Evolutionary conservation across 2,797 vertebrate species (phyloP), one percentile per base, ranked within the genome.

Genomic region (Cottoperca gobio): DNA sequence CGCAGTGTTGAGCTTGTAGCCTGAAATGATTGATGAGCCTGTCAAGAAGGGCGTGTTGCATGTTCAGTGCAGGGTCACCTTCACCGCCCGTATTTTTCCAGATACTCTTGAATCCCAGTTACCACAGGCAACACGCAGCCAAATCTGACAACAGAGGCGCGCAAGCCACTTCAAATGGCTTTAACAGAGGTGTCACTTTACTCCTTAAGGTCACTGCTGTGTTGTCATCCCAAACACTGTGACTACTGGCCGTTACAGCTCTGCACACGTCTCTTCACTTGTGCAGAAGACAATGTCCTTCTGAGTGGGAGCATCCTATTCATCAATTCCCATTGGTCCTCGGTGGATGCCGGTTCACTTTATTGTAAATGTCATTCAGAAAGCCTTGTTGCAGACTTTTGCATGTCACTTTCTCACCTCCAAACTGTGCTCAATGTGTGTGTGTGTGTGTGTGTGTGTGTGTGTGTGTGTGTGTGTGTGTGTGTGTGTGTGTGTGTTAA

Each of bases 1-100:
- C 43, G 43, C 21, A 17, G 43, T 31, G n/a, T 71, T 49, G 39
- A 35, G 24, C 62, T 59, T 21, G 17, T 37, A 19, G 39, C 26
- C 45, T 65, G 53, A 45, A 26, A 66, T 83, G 72, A 89, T 55
- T 42, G 61, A 90, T 82, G 66, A 76, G 78, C 23, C 67, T 76
- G 68, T 85, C 76, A 52, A 21, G 33, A 17, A 13, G 45, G 24
- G 19, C 5, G 16, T 55, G 63, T 37, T 72, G 23, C 24, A 54
- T 23, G 9, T 66, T 76, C 26, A 12, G 14, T 9, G 7, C 68
- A 54, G 37, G 59, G 63, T 77, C 73, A 78, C 61, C 59, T 82
- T 70, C 13, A 2, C 3, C 45, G 40, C 43, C 23, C n/a, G 23
- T 39, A 10, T 52, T 66, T 69, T 26, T 60, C 16, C 50, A 64